Evolutionary conservation across 2,888 invertebrate species (phyloP).

Genomic region (Phengaris alcon): DNA sequence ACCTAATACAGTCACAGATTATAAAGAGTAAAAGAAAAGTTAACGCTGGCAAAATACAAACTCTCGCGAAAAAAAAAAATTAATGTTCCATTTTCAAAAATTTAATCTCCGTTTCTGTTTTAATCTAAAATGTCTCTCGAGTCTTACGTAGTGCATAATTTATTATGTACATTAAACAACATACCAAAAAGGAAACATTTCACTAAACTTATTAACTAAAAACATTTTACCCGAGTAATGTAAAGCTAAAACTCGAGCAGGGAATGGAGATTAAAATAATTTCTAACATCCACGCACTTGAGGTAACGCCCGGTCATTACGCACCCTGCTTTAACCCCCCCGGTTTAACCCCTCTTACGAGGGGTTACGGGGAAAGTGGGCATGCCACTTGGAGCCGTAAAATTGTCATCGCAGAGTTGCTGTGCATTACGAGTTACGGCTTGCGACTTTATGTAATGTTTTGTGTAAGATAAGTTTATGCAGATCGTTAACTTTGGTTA

Average conservation of each 20-base stretch:
- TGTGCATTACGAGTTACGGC: background rate
- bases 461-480: background rate
- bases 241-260: background rate
- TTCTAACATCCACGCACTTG: slow-evolving; percentile 14
- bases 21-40: too few species aligned
- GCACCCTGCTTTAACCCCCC: background rate
- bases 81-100: background rate
- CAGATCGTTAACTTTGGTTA: background rate
- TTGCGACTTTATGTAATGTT: slow-evolving; percentile 1
- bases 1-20: too few species aligned
- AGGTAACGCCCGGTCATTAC: slow-evolving; percentile 14
- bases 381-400: slow-evolving; percentile 30
- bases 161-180: too few species aligned
- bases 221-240: background rate
- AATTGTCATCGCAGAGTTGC: slow-evolving; percentile 34
- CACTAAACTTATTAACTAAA: background rate
- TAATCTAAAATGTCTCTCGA: background rate
- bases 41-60: background rate
- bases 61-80: background rate
- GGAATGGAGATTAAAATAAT: slow-evolving; percentile 5
- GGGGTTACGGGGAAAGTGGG: background rate
- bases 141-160: background rate
- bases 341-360: background rate
- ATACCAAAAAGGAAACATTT: background rate
- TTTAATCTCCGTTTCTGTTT: too few species aligned